Evolutionary conservation across 2,113 vertebrate species (phyloP).

Genomic region (Bos javanicus): DNA sequence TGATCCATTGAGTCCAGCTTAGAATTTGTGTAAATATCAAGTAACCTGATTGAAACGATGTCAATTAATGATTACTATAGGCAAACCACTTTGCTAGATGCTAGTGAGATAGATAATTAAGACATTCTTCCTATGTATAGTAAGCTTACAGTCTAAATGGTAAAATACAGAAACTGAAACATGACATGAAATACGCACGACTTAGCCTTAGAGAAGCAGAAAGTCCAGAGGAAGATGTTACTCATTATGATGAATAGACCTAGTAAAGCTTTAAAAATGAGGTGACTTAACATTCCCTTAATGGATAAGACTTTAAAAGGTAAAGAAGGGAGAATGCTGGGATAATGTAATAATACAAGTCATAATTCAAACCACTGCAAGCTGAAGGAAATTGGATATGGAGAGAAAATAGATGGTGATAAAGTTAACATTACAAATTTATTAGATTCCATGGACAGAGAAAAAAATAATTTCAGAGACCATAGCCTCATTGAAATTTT

Average conservation of each 20-base stretch:
- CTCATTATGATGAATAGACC: not conserved
- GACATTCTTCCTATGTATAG: not conserved
- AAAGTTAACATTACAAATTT: not conserved
- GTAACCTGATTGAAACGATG: not conserved
- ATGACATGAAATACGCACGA: not conserved
- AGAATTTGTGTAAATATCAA: not conserved
- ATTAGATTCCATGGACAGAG: not conserved
- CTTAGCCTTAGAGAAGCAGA: not conserved
- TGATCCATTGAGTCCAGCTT: not conserved
- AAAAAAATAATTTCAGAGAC: not conserved
- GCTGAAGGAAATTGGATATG: not conserved
- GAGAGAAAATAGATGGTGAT: not conserved
- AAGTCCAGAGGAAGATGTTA: not conserved
- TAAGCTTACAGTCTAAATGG: not conserved
- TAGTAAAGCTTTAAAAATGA: not conserved
- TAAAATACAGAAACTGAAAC: not conserved
- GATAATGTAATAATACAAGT: not conserved
- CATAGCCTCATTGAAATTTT: not conserved
- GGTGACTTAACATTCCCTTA: not conserved
- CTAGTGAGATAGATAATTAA: not conserved
- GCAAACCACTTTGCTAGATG: not conserved
- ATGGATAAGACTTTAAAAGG: not conserved
- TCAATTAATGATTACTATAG: not conserved
- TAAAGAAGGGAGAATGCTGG: not conserved
- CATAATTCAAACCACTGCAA: not conserved